phyloP scores from a whole-genome alignment of 1,140 invertebrate species.

The Hylaeus anthracinus region DNA sequence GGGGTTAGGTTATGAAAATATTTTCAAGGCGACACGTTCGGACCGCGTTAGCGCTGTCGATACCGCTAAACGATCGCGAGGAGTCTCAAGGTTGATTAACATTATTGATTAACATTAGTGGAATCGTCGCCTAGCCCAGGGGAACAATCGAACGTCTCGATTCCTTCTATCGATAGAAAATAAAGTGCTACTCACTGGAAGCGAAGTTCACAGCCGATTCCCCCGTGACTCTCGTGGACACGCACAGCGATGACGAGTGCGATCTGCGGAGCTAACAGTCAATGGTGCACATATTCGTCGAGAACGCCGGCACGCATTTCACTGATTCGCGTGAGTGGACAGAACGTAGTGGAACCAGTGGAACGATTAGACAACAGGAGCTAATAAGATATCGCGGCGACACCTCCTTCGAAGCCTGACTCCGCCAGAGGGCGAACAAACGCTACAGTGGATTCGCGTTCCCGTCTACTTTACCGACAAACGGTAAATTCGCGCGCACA shows the following conservation, averaged over 20 bases:
- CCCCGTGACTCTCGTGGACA: background rate
- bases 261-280: constrained; percentile 30
- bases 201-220: background rate
- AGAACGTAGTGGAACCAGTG: too few relatives aligned
- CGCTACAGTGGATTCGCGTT: too few relatives aligned
- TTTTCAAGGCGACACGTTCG: background rate
- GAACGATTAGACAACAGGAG: too few relatives aligned
- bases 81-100: background rate
- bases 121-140: too few relatives aligned
- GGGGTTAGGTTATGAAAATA: constrained; percentile 1
- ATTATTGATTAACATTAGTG: background rate
- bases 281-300: constrained; percentile 46
- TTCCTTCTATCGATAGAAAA: background rate
- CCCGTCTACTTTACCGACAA: too few relatives aligned
- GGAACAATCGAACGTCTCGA: background rate
- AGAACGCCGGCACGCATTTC: constrained; percentile 24
- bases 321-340: constrained; percentile 22
- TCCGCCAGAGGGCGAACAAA: too few relatives aligned
- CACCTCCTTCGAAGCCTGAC: too few relatives aligned
- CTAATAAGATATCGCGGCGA: too few relatives aligned
- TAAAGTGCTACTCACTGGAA: constrained; percentile 43
- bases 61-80: background rate
- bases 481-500: too few relatives aligned
- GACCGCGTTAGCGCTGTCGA: background rate
- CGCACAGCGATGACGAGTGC: constrained; percentile 7